Evolutionary conservation across 2,888 invertebrate genomes (phyloP).

Genomic region (Anorthoa munda): DNA sequence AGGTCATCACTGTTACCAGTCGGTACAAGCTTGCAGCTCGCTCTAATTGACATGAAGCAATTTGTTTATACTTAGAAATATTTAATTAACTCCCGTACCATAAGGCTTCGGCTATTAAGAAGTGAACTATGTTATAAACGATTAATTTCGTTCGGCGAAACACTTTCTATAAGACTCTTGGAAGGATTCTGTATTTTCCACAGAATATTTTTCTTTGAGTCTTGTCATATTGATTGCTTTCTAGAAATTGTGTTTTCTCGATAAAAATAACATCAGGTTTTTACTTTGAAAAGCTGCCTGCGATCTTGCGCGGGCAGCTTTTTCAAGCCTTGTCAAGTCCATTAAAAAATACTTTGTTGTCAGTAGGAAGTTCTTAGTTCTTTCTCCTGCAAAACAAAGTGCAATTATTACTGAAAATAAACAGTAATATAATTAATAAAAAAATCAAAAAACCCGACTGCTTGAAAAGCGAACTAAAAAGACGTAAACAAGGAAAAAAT

Average conservation of each 20-base stretch:
- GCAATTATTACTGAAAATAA: not conserved
- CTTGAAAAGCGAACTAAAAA: no score
- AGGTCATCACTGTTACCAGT: not conserved
- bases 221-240: not conserved
- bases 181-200: slow-evolving; percentile 1
- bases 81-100: slow-evolving; percentile 13
- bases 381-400: no score
- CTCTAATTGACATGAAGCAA: not conserved
- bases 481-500: no score
- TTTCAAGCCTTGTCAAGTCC: no score
- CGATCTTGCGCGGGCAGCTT: no score
- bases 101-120: slow-evolving; percentile 16
- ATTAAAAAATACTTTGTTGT: no score
- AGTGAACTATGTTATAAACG: not conserved
- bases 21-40: not conserved
- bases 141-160: not conserved
- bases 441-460: no score
- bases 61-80: not conserved
- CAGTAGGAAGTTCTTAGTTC: no score
- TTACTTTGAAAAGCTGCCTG: no score
- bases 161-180: not conserved
- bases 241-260: not conserved
- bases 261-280: no score
- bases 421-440: not conserved
- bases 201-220: not conserved